Percentiles rank a stretch among this genome's conserved stretches.
Conservation (phyloP, 2,113 vertebrate species). For the Syrrhaptes paradoxus region DNA sequence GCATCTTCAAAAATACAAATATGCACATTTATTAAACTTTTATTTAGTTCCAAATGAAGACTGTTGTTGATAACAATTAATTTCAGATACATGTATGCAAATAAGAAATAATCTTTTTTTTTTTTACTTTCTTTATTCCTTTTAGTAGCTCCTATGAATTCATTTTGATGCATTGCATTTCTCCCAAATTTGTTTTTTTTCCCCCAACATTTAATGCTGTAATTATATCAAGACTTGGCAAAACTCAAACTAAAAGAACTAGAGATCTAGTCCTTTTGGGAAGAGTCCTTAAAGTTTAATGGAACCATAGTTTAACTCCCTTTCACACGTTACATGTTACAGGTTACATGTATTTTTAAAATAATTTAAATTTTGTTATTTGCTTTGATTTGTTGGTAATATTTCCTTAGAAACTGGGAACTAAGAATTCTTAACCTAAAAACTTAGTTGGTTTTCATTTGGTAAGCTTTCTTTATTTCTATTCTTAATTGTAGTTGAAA, state of each 20-base stretch:
- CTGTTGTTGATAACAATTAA: constrained; percentile 4
- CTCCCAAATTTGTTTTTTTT: neutral
- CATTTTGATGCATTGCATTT: neutral
- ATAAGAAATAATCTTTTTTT: neutral
- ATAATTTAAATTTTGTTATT: neutral
- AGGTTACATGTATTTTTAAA: neutral
- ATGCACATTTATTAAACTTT: constrained; percentile 12
- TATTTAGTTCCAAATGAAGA: constrained; percentile 5
- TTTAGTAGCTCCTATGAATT: neutral
- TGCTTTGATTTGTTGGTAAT: neutral
- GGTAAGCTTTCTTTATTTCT: neutral
- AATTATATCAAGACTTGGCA: constrained; percentile 3
- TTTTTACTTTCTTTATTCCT: neutral
- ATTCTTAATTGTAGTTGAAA: neutral
- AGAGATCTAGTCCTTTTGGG: neutral
- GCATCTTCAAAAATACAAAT: constrained; percentile 43
- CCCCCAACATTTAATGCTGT: neutral
- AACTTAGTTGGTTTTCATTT: neutral
- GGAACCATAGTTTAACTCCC: neutral
- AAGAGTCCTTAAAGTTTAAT: constrained; percentile 23
- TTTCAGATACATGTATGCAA: neutral
- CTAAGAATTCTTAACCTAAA: neutral
- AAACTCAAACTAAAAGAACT: neutral
- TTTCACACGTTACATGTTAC: neutral
- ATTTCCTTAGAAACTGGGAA: neutral